Evolutionary conservation across 2,888 invertebrate species (phyloP), one percentile per base, ranked within the genome.

Genomic region (Acleris emargana): DNA sequence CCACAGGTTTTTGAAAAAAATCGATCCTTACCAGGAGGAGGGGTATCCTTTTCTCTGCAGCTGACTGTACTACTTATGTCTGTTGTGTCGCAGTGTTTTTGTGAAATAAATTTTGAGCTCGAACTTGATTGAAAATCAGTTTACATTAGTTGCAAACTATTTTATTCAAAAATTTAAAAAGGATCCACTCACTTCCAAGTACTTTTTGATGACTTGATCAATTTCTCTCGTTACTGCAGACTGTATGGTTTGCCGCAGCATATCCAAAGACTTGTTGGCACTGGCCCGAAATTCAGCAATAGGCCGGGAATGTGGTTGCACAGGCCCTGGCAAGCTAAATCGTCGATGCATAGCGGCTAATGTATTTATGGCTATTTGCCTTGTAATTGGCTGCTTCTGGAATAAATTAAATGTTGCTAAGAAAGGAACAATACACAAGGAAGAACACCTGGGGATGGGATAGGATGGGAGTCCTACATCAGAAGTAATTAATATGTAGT

Each of bases 201-300:
- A 97, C 79, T 95, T 96, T 76, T 95, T 95, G 68, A 97, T 94
- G 58, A 97, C 94, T 83, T 94, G 94, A 86, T 96, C 95, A 76
- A 97, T 95, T 78, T 97, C 97, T 79, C 95, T 94, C 74, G 96
- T 96, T 47, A 97, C 96, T 55, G 94, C 94, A 69, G 94, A 94
- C 86, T 97, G 97, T 77, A 97, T 90, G 72, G 96, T 96, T 82
- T 95, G 95, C 57, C 97, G 84, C 52, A 97, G 82, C 76, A 96
- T 92, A 78, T 97, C 96, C 69, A 97, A 83, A 0, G 96, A 96
- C 81, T 96, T 95, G 57, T 95, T 94, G 16, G 96, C 94, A 76
- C 94, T 95, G 5, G 95, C 94, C 72, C 93, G 86, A 72, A 93
- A 93, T 72, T 93, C 93, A 0, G 93, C 90, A 28, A 93, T 93